Percentiles rank a stretch among this genome's conserved stretches.
Evolutionary conservation across 2,797 vertebrate species (phyloP).

Genomic region (Alexandromys oeconomus): DNA sequence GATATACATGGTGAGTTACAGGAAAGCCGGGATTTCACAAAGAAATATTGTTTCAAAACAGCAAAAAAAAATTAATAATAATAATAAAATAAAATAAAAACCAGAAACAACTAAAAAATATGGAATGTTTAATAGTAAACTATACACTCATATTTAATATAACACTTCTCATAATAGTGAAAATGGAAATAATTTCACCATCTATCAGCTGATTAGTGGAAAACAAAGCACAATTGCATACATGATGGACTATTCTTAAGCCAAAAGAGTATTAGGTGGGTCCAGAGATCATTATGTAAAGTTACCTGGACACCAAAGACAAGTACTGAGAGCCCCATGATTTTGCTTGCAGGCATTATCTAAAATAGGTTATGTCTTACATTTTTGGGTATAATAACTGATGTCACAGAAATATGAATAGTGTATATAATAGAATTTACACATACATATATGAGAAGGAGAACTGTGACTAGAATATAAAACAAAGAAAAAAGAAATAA

Average conservation of each 20-base stretch:
- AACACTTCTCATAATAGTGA: not conserved
- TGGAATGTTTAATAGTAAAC: not conserved
- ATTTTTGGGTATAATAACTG: not conserved
- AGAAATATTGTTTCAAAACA: not conserved
- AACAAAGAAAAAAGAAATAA: no score
- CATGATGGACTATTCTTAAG: not conserved
- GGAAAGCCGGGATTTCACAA: not conserved
- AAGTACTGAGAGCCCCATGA: not conserved
- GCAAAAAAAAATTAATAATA: no score
- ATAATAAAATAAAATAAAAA: not conserved
- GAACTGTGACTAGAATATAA: no score
- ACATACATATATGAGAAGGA: not conserved
- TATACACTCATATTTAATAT: not conserved
- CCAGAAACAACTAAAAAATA: not conserved
- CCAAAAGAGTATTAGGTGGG: not conserved
- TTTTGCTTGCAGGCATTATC: not conserved
- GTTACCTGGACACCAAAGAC: not conserved
- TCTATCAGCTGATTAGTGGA: not conserved
- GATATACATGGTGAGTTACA: not conserved
- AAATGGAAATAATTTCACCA: not conserved
- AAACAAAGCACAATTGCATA: not conserved
- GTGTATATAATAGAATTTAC: not conserved
- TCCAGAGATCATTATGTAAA: not conserved
- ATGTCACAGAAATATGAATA: not conserved
- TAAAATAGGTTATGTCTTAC: not conserved